These are phyloP conservation scores for Brachyistius frenatus DNA, from an alignment of 2,113 vertebrate genomes.

Conservation along the genomic window DNA sequence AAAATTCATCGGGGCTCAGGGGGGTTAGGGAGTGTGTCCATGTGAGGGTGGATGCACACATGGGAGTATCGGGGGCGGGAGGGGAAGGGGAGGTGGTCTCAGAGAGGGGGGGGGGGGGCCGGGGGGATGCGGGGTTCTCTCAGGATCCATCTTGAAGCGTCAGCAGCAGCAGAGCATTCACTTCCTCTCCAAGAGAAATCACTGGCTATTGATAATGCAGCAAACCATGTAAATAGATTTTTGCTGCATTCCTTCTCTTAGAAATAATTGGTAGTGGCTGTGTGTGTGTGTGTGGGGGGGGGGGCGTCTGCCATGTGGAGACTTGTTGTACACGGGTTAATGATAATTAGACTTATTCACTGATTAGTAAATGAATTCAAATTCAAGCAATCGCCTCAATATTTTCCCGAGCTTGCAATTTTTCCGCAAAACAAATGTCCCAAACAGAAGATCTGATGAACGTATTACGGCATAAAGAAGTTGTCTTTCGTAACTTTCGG, in stretches of 20 bases:
- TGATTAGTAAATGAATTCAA: too few species aligned
- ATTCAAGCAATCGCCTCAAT: too few species aligned
- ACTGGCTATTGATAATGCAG: background rate
- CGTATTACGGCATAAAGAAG: too few species aligned
- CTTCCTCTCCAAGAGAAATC: background rate
- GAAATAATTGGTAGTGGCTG: background rate
- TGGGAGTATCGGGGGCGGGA: background rate
- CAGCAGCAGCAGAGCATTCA: background rate
- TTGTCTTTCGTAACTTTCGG: too few species aligned
- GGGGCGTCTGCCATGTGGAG: background rate
- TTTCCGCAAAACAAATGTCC: too few species aligned
- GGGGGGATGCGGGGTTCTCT: background rate
- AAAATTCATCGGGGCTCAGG: slow-evolving; percentile 37
- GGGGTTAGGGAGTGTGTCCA: slow-evolving; percentile 13
- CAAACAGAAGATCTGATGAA: too few species aligned
- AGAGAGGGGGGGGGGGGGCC: background rate
- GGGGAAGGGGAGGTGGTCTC: background rate
- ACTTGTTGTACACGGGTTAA: background rate
- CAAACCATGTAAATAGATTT: slow-evolving; percentile 28
- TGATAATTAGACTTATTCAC: too few species aligned
- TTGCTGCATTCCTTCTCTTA: background rate
- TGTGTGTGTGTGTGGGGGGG: background rate
- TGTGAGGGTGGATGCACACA: slow-evolving; percentile 8
- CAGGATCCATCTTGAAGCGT: background rate
- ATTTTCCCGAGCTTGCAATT: too few species aligned